phyloP scores from a whole-genome alignment of 2,113 vertebrate genomes.

The Silurus asotus region DNA sequence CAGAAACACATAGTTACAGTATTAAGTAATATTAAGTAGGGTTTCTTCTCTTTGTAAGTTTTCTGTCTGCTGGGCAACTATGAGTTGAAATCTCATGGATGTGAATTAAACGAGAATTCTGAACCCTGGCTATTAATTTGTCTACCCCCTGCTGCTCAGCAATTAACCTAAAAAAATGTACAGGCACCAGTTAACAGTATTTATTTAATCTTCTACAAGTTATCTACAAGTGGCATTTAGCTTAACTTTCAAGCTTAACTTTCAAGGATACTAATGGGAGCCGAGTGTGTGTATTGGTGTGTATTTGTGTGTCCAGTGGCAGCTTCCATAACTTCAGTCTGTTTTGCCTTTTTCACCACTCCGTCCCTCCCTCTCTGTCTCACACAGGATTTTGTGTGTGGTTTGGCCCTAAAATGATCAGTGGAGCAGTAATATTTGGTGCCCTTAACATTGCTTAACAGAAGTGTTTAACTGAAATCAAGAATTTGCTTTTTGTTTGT shows the following conservation, averaged over 20 bases:
- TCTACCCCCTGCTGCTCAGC: neutral
- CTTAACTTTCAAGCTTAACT: neutral
- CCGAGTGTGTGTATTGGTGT: neutral
- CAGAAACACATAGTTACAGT: neutral
- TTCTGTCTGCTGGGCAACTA: neutral
- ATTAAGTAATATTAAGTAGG: neutral
- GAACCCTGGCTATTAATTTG: neutral
- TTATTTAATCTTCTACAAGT: neutral
- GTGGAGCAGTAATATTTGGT: slow-evolving; percentile 41
- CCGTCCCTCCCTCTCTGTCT: neutral
- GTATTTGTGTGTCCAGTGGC: slow-evolving; percentile 17
- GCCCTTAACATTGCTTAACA: slow-evolving; percentile 38
- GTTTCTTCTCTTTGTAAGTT: neutral
- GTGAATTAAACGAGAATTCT: neutral
- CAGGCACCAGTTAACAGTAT: neutral
- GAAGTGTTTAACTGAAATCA: slow-evolving; percentile 43
- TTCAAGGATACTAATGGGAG: neutral
- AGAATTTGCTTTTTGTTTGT: slow-evolving; percentile 46
- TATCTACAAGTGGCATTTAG: too few species aligned
- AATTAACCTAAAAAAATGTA: neutral
- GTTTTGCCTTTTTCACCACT: slow-evolving; percentile 36
- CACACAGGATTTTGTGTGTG: slow-evolving; percentile 11
- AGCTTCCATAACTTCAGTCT: slow-evolving; percentile 29
- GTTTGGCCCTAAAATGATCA: slow-evolving; percentile 37
- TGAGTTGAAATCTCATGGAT: neutral